Percentiles rank a stretch among this genome's conserved stretches.
phyloP scores from a whole-genome alignment of 2,797 vertebrate genomes.

The Crypturellus tataupa region DNA sequence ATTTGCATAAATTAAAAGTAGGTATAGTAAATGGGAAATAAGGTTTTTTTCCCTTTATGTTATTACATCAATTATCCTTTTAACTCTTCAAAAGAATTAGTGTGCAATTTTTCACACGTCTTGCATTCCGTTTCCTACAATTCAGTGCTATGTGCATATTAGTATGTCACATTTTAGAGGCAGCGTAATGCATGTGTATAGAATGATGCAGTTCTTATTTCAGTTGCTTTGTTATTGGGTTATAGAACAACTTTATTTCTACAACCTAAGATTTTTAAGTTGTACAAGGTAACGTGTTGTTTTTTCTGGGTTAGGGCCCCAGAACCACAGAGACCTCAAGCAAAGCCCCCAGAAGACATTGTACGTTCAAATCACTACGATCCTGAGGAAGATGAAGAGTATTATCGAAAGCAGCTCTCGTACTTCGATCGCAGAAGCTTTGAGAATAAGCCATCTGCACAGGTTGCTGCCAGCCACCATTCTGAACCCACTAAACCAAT shows the following conservation, averaged over 20 bases:
- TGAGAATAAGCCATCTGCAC: constrained; percentile 89
- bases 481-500: constrained; percentile 87
- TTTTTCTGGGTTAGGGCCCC: constrained; percentile 83
- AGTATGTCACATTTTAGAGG: background rate
- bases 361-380: constrained; percentile 93
- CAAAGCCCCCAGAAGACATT: constrained; percentile 89
- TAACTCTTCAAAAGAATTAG: too few species aligned
- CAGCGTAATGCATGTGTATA: background rate
- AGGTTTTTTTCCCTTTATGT: background rate
- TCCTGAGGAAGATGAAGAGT: constrained; percentile 95
- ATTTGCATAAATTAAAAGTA: background rate
- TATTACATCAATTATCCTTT: background rate
- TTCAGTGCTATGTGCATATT: background rate
- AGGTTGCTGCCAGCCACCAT: constrained; percentile 86
- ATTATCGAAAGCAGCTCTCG: constrained; percentile 96
- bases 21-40: background rate
- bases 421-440: constrained; percentile 96
- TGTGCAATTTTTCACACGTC: background rate
- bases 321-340: constrained; percentile 95
- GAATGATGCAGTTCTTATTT: fast-evolving
- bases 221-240: background rate
- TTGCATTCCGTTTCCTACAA: background rate
- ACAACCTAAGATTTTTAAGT: background rate
- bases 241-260: background rate
- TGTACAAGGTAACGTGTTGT: background rate